Conservation (phyloP, 2,888 invertebrate species). For the Sphecodes monilicornis region DNA sequence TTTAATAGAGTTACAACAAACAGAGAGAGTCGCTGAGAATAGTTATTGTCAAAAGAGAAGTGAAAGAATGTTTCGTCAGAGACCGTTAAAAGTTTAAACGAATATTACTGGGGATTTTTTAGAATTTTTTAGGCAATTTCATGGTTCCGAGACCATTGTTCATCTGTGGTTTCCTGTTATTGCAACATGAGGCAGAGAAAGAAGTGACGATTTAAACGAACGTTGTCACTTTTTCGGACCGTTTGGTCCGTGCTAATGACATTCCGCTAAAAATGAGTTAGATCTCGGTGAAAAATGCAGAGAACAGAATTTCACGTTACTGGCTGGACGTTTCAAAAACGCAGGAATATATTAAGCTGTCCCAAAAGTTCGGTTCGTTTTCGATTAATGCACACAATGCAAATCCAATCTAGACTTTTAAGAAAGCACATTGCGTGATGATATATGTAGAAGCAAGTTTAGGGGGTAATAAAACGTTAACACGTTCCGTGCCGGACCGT, state of each 20-base stretch:
- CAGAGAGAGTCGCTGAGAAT: background rate
- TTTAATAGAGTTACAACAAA: background rate
- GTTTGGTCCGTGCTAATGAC: background rate
- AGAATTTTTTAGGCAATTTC: slow-evolving; percentile 2
- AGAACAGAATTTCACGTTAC: background rate
- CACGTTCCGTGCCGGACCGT: too few relatives aligned
- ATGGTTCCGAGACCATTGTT: background rate
- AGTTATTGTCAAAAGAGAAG: slow-evolving; percentile 19
- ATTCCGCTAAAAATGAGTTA: background rate
- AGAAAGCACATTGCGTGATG: too few relatives aligned
- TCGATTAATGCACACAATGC: too few relatives aligned
- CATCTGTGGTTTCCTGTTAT: slow-evolving; percentile 37
- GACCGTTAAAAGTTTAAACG: slow-evolving; percentile 39
- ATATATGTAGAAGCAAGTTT: too few relatives aligned
- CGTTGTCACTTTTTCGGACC: background rate
- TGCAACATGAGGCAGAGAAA: slow-evolving; percentile 7
- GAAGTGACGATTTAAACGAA: background rate
- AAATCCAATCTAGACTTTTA: too few relatives aligned
- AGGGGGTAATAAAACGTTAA: too few relatives aligned
- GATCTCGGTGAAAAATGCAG: background rate
- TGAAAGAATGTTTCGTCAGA: slow-evolving; percentile 29
- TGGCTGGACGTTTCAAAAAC: background rate
- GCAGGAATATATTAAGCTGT: background rate
- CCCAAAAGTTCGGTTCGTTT: too few relatives aligned
- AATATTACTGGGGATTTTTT: slow-evolving; percentile 19